Percentiles rank a stretch among this genome's conserved stretches.
Evolutionary conservation across 2,113 vertebrate species (phyloP).

Genomic region (Tragelaphus imberbis): DNA sequence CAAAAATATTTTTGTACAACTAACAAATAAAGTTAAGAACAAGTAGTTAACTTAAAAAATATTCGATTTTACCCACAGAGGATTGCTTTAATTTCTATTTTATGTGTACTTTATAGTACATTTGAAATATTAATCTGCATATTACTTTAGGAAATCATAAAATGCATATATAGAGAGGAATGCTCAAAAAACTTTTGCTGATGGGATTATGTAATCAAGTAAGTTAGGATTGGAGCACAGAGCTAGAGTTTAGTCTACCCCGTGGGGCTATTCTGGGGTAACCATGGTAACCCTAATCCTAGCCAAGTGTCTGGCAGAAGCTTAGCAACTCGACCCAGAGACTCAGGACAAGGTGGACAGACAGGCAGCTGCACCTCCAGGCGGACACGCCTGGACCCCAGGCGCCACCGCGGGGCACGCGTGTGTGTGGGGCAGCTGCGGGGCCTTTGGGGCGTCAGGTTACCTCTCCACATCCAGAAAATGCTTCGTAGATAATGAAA

Average conservation of each 20-base stretch:
- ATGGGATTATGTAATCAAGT: background rate
- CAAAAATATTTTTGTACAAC: background rate
- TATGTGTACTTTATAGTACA: background rate
- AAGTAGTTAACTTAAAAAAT: background rate
- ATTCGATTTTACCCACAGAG: background rate
- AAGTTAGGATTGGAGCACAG: background rate
- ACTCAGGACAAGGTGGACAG: background rate
- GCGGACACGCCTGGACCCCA: accelerated
- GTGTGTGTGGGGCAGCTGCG: accelerated
- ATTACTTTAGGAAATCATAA: background rate
- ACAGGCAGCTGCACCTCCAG: accelerated
- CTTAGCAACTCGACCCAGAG: background rate
- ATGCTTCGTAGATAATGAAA: background rate
- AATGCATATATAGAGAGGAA: accelerated
- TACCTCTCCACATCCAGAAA: accelerated
- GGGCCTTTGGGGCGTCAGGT: background rate
- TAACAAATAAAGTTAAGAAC: background rate
- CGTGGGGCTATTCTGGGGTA: conserved; percentile 23
- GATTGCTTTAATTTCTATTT: background rate
- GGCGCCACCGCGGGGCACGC: accelerated
- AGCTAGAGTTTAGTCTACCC: background rate
- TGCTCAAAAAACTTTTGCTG: background rate
- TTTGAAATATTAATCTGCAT: background rate
- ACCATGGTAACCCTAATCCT: conserved; percentile 47
- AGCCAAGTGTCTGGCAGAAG: conserved; percentile 25